Evolutionary conservation across 2,888 invertebrate genomes (phyloP).

Genomic region (Anagyrus pseudococci): DNA sequence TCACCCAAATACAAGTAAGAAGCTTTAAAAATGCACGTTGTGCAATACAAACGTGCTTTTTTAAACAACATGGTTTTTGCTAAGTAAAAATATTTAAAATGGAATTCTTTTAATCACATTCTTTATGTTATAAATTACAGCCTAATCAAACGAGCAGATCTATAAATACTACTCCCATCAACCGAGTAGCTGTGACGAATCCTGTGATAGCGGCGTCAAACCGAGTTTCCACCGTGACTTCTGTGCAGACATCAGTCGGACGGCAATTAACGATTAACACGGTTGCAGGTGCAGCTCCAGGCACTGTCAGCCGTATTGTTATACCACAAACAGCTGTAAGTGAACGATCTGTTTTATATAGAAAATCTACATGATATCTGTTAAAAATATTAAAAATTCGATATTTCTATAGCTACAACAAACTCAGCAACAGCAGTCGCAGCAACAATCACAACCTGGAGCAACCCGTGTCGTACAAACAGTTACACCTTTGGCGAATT

Average conservation of each 20-base stretch:
- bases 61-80: no score
- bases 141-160: constrained; percentile 53
- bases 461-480: constrained; percentile 55
- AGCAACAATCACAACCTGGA: constrained; percentile 46
- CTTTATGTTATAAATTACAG: constrained; percentile 41
- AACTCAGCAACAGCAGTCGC: constrained; percentile 32
- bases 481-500: constrained; percentile 54
- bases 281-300: constrained; percentile 46
- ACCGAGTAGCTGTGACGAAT: constrained; percentile 55
- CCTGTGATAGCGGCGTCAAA: constrained; percentile 54
- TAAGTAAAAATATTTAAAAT: constrained; percentile 8
- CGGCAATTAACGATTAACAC: constrained; percentile 54
- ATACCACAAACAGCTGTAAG: constrained; percentile 56
- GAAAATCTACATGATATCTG: no score
- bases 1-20: constrained; percentile 51
- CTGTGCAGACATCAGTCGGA: constrained; percentile 53
- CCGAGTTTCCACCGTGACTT: constrained; percentile 52
- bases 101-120: neutral
- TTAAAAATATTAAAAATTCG: no score
- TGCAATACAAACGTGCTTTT: no score
- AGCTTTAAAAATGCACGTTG: no score
- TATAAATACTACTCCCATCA: constrained; percentile 50
- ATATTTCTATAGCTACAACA: no score
- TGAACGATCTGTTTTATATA: neutral
- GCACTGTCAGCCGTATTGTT: constrained; percentile 56